These are phyloP conservation scores for Siphonodentalium dalli DNA, from an alignment of 2,888 invertebrate genomes.

Conservation along the genomic window DNA sequence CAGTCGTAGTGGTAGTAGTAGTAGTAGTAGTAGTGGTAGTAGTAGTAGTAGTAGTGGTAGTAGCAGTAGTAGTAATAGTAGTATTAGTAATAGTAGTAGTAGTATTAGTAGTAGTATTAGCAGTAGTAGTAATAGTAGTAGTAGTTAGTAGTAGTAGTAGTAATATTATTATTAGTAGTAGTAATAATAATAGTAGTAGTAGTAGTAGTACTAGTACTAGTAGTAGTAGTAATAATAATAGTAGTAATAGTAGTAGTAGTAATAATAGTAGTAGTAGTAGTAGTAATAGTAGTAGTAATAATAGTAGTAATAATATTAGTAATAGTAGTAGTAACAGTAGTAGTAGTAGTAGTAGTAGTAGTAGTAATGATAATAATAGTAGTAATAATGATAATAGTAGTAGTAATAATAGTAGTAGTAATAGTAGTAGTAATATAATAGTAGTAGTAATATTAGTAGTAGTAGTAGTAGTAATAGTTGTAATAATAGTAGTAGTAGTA, in stretches of 20 bases:
- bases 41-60: conserved; percentile 4
- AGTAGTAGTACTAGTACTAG: conserved; percentile 7
- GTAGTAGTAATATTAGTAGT: conserved; percentile 17
- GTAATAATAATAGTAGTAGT: conserved; percentile 16
- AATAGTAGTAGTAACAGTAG: conserved; percentile 28
- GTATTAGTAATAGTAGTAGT: conserved; percentile 10
- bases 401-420: conserved; percentile 31
- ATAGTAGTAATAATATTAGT: conserved; percentile 19
- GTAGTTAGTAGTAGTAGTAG: conserved; percentile 9
- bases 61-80: conserved; percentile 8
- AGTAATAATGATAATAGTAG: conserved; percentile 25
- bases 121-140: conserved; percentile 2
- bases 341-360: conserved; percentile 30
- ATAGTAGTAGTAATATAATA: conserved; percentile 16
- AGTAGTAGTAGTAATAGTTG: conserved; percentile 19
- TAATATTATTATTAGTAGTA: conserved; percentile 19
- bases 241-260: conserved; percentile 15
- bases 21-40: conserved; percentile 5
- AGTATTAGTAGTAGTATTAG: conserved; percentile 9
- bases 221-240: conserved; percentile 11
- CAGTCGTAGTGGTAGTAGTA: conserved; percentile 8
- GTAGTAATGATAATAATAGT: conserved; percentile 28
- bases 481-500: conserved; percentile 21
- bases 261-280: conserved; percentile 21
- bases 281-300: conserved; percentile 21